Evolutionary conservation across 2,888 invertebrate genomes (phyloP).

Genomic region (Drosophila robusta): DNA sequence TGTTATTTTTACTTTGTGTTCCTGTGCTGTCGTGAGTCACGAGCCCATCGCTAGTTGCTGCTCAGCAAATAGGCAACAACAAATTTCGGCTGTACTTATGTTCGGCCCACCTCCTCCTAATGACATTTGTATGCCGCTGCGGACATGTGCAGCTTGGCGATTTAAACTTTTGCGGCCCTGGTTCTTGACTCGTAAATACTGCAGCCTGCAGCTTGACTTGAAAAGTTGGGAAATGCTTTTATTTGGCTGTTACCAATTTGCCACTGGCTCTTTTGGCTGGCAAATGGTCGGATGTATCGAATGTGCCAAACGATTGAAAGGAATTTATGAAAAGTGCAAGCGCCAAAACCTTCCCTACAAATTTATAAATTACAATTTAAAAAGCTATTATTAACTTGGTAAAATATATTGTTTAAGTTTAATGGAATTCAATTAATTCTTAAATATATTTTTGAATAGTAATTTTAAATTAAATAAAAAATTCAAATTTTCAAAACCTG

Average conservation of each 20-base stretch:
- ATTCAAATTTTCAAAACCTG: no score
- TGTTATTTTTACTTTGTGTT: no score
- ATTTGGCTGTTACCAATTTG: slow-evolving; percentile 9
- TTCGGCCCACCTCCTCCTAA: slow-evolving; percentile 49
- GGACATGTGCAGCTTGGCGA: slow-evolving; percentile 54
- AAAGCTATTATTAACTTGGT: no score
- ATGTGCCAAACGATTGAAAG: slow-evolving; percentile 45
- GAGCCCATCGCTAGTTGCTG: slow-evolving; percentile 14
- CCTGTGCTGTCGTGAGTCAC: slow-evolving; percentile 21
- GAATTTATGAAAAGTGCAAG: slow-evolving; percentile 47
- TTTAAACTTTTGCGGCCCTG: slow-evolving; percentile 19
- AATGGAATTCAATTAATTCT: no score
- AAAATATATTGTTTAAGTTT: no score
- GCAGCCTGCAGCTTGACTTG: slow-evolving; percentile 41
- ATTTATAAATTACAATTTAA: no score
- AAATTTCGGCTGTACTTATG: slow-evolving; percentile 36
- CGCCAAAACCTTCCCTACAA: slow-evolving; percentile 21
- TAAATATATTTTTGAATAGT: no score
- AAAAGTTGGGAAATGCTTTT: slow-evolving; percentile 20
- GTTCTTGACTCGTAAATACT: slow-evolving; percentile 26
- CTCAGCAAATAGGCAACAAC: slow-evolving; percentile 28
- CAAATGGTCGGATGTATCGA: slow-evolving; percentile 23
- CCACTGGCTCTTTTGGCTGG: slow-evolving; percentile 31
- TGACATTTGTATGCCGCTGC: slow-evolving; percentile 68
- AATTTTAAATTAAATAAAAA: no score